Conservation (phyloP, 2,888 invertebrate genomes). For the Sinhomidia bicolor region DNA sequence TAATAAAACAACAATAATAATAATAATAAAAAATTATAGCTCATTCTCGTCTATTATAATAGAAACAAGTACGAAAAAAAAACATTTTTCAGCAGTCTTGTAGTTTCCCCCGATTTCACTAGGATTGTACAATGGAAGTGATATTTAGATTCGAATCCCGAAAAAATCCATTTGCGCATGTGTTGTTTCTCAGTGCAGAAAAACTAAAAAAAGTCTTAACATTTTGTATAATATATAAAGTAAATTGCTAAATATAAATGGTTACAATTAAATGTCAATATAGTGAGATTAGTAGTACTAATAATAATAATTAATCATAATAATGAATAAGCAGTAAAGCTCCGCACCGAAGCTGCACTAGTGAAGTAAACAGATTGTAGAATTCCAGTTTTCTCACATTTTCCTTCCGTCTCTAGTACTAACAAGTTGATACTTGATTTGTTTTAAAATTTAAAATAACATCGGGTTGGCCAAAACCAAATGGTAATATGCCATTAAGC, state of each 20-base stretch:
- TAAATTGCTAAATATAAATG: too few species aligned
- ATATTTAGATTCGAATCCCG: not conserved
- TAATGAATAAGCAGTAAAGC: too few species aligned
- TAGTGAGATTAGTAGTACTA: too few species aligned
- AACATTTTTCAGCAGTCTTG: conserved; percentile 60
- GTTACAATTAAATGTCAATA: too few species aligned
- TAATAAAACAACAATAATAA: not conserved
- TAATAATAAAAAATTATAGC: not conserved
- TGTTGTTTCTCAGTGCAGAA: not conserved
- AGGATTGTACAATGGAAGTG: conserved; percentile 67
- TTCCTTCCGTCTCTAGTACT: too few species aligned
- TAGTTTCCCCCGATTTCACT: conserved; percentile 64
- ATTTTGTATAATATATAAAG: not conserved
- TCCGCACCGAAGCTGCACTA: too few species aligned
- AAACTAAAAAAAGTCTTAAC: not conserved
- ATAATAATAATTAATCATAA: too few species aligned
- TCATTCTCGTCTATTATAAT: not conserved
- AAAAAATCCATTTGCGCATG: not conserved
- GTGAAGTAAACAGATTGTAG: too few species aligned
- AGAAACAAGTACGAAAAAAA: conserved; percentile 33
- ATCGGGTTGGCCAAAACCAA: not conserved
- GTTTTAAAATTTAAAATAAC: too few species aligned
- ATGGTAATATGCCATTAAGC: too few species aligned
- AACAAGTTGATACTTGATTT: too few species aligned
- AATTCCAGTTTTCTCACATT: too few species aligned